Conservation (phyloP, 2,888 invertebrate genomes). For the Drosophila testacea region DNA sequence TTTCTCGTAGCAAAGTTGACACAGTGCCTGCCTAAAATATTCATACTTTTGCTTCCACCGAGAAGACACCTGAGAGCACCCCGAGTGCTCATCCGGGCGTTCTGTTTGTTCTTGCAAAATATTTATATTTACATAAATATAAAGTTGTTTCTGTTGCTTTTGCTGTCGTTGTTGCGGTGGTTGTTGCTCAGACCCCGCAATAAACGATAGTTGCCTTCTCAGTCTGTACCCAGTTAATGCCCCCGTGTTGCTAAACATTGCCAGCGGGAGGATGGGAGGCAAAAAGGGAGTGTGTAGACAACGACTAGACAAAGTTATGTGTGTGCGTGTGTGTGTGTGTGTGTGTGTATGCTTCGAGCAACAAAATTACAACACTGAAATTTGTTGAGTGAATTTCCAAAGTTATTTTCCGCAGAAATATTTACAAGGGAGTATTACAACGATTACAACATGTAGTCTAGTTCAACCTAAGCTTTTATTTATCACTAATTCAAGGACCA, state of each 20-base stretch:
- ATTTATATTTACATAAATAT: constrained; percentile 75
- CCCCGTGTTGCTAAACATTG: constrained; percentile 3
- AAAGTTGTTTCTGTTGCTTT: constrained; percentile 42
- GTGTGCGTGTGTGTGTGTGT: neutral
- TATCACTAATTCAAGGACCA: neutral
- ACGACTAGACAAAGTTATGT: constrained; percentile 52
- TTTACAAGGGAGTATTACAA: neutral
- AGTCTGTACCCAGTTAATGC: constrained; percentile 5
- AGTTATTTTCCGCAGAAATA: constrained; percentile 13
- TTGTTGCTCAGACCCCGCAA: constrained; percentile 13
- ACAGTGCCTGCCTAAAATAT: constrained; percentile 60
- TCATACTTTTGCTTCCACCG: constrained; percentile 39
- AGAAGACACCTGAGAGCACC: constrained; percentile 29
- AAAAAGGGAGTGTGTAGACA: constrained; percentile 53
- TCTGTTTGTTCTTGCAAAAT: constrained; percentile 55
- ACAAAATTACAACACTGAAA: constrained; percentile 27
- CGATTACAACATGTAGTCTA: neutral
- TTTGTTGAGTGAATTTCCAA: constrained; percentile 14
- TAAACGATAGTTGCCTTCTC: constrained; percentile 9
- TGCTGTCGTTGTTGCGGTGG: constrained; percentile 17
- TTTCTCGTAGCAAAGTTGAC: constrained; percentile 38
- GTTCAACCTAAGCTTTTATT: neutral
- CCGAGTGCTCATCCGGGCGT: constrained; percentile 30
- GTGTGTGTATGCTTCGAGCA: constrained; percentile 8
- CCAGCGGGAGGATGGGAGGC: constrained; percentile 7